These are phyloP conservation scores for Psix sp. DNA, from an alignment of 1,140 invertebrate species.

Conservation along the genomic window DNA sequence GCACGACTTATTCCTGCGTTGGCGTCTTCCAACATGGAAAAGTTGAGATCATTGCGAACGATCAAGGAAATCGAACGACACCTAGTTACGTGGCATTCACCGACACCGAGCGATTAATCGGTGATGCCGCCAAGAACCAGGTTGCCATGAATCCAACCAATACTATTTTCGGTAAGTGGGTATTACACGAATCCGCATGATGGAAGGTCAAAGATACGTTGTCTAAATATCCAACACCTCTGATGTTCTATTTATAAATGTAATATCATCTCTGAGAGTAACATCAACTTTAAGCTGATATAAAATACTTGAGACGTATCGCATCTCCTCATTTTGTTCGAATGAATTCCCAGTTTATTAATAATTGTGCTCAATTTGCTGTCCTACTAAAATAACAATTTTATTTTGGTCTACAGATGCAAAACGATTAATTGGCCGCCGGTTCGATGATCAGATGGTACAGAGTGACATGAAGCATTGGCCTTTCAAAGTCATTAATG, in stretches of 20 bases:
- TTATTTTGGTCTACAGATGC: conserved; percentile 66
- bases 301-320: too few relatives aligned
- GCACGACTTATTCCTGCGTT: conserved; percentile 89
- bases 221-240: not conserved
- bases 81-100: conserved; percentile 95
- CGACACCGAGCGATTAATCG: conserved; percentile 90
- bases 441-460: conserved; percentile 82
- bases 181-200: not conserved
- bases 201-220: too few relatives aligned
- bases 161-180: conserved; percentile 81
- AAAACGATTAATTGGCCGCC: conserved; percentile 77
- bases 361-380: conserved; percentile 19
- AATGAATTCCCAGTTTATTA: conserved; percentile 33
- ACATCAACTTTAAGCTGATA: too few relatives aligned
- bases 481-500: conserved; percentile 84
- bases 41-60: conserved; percentile 94
- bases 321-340: not conserved
- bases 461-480: conserved; percentile 87
- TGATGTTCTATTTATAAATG: not conserved
- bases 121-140: conserved; percentile 89
- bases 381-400: conserved; percentile 41
- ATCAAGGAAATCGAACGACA: conserved; percentile 93
- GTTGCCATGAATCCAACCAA: conserved; percentile 86
- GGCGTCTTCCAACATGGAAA: conserved; percentile 89
- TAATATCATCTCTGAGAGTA: too few relatives aligned